Evolutionary conservation across 2,797 vertebrate genomes (phyloP).

Genomic region (Pelochelys cantorii): DNA sequence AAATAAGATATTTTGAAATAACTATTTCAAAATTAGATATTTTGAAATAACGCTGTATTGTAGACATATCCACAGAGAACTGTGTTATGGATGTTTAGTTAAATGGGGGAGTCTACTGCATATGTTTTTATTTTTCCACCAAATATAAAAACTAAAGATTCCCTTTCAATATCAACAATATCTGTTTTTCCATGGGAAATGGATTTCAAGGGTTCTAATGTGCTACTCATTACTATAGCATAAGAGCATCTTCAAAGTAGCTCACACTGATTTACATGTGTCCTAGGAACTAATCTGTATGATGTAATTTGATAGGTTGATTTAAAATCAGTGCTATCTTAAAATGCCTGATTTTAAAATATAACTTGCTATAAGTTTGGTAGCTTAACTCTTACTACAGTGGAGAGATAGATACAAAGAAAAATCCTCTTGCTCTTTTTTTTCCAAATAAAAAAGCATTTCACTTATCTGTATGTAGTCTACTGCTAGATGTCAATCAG

Average conservation of each 20-base stretch:
- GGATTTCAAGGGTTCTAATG: not conserved
- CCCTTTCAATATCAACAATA: not conserved
- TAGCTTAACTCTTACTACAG: conserved; percentile 2
- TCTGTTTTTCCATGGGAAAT: not conserved
- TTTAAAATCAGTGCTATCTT: not conserved
- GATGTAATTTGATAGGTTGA: not conserved
- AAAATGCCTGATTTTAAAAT: not conserved
- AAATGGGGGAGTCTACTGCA: not conserved
- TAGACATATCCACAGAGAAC: not conserved
- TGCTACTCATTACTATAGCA: not conserved
- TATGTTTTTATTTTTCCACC: not conserved
- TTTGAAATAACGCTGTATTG: no score
- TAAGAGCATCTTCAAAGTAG: not conserved
- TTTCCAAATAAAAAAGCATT: not conserved
- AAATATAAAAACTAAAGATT: not conserved
- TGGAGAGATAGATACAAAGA: not conserved
- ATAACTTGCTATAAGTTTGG: not conserved
- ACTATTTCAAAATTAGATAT: no score
- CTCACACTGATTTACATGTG: not conserved
- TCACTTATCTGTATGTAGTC: not conserved
- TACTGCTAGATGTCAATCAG: not conserved
- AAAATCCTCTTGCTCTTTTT: not conserved
- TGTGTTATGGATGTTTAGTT: not conserved
- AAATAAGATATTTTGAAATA: no score
- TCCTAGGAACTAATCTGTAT: not conserved